Evolutionary conservation across 2,113 vertebrate genomes (phyloP).

Genomic region (Hippocampus mohnikei): DNA sequence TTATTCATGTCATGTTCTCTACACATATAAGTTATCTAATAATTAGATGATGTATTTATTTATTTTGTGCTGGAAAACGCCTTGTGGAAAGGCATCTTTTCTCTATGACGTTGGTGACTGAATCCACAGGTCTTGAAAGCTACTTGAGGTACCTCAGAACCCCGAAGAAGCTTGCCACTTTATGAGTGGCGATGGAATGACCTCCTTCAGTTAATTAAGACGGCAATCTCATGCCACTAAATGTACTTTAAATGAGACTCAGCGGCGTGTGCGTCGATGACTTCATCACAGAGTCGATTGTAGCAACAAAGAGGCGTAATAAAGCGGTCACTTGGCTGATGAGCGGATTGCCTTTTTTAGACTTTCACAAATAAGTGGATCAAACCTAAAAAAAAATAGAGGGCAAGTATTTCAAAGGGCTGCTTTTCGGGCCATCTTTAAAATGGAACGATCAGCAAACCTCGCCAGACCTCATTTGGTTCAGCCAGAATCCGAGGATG

Average conservation of each 20-base stretch:
- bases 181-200: constrained; percentile 14
- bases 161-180: constrained; percentile 4
- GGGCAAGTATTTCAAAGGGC: not conserved
- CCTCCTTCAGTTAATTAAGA: constrained; percentile 35
- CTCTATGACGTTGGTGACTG: not conserved
- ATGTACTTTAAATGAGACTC: constrained; percentile 10
- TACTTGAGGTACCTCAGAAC: not conserved
- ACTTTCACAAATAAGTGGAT: not conserved
- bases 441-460: not conserved
- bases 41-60: not conserved
- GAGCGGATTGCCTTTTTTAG: not conserved
- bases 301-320: constrained; percentile 8
- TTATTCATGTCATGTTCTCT: too few relatives aligned
- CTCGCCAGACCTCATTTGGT: too few relatives aligned
- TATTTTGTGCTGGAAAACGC: not conserved
- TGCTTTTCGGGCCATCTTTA: not conserved
- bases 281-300: constrained; percentile 6
- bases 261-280: constrained; percentile 2
- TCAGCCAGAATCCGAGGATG: too few relatives aligned
- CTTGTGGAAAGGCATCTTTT: not conserved
- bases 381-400: not conserved
- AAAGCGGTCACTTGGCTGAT: not conserved
- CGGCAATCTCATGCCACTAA: constrained; percentile 3
- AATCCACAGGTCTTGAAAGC: constrained; percentile 13
- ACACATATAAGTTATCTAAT: not conserved